These are phyloP conservation scores for Aphelocoma coerulescens DNA, from an alignment of 2,113 vertebrate genomes.

Conservation along the genomic window DNA sequence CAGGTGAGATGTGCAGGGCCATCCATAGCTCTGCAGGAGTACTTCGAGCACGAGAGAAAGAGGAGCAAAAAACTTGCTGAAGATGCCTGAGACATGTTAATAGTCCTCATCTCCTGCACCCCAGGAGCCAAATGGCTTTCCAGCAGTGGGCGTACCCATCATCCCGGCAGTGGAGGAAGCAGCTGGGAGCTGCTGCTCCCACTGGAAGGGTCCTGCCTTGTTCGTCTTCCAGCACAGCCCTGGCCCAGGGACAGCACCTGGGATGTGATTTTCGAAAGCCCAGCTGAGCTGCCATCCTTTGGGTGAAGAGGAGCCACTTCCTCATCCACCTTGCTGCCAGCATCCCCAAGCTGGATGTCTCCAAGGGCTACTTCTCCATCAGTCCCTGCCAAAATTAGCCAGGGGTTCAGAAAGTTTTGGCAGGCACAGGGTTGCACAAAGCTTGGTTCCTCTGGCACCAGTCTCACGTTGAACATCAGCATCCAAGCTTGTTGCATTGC, in stretches of 20 bases:
- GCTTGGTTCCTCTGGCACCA: not conserved
- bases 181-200: not conserved
- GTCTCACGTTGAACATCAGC: accelerated
- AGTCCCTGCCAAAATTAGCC: not conserved
- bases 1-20: not conserved
- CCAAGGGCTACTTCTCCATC: not conserved
- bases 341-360: not conserved
- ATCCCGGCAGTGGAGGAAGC: not conserved
- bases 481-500: not conserved
- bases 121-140: not conserved
- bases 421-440: accelerated
- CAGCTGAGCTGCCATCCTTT: not conserved
- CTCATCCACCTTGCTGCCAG: not conserved
- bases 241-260: accelerated
- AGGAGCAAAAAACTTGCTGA: not conserved
- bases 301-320: not conserved
- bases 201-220: not conserved
- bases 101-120: not conserved
- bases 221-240: not conserved
- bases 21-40: not conserved
- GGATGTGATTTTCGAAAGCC: not conserved
- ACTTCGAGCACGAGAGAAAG: not conserved
- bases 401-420: not conserved
- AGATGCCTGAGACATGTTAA: not conserved
- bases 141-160: not conserved